Percentiles rank a stretch among this genome's conserved stretches.
phyloP scores from a whole-genome alignment of 1,140 invertebrate species.

The Brevipalpus yothersi region DNA sequence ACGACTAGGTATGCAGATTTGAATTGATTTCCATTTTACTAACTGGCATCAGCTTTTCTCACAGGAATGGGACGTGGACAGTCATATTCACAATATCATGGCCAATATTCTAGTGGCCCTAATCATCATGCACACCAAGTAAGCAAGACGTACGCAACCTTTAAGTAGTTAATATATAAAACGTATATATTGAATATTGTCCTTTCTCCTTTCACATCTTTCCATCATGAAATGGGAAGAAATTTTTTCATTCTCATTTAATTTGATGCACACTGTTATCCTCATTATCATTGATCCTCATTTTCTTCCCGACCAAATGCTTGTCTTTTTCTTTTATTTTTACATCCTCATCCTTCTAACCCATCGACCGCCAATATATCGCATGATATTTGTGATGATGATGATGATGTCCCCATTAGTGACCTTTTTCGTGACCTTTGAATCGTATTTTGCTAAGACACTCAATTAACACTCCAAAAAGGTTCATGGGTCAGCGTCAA shows the following conservation, averaged over 20 bases:
- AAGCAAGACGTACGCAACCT: neutral
- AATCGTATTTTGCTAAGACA: neutral
- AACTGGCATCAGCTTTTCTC: no score
- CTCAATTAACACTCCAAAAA: neutral
- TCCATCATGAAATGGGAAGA: neutral
- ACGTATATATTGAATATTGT: neutral
- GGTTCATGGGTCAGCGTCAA: neutral
- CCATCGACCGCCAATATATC: no score
- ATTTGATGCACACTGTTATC: neutral
- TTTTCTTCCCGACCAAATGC: neutral
- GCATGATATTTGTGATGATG: neutral
- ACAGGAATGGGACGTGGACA: no score
- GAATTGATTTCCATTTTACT: no score
- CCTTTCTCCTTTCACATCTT: neutral
- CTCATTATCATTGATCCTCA: neutral
- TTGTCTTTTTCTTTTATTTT: neutral
- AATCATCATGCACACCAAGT: conserved; percentile 5
- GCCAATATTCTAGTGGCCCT: neutral
- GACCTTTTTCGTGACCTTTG: neutral
- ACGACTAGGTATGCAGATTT: no score
- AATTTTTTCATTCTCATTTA: neutral
- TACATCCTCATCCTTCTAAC: neutral
- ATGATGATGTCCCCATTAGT: neutral
- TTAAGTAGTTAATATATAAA: neutral
- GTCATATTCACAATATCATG: neutral